phyloP scores from a whole-genome alignment of 2,888 invertebrate species.

The Dryocosmus kuriphilus region DNA sequence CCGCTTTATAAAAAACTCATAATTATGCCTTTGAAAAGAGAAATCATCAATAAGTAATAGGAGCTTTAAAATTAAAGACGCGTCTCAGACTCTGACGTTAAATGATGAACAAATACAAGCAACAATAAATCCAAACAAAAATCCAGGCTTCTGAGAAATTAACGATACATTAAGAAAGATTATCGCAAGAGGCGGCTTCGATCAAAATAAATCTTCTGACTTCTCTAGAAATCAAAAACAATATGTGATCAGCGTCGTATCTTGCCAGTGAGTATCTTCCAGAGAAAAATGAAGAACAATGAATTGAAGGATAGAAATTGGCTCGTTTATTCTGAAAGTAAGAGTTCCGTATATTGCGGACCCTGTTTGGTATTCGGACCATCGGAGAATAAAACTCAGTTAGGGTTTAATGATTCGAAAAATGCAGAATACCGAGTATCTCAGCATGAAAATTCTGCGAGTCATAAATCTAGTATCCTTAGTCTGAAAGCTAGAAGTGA shows the following conservation, averaged over 20 bases:
- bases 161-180: too few relatives aligned
- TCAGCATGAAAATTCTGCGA: neutral
- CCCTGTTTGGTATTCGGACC: neutral
- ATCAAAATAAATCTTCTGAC: neutral
- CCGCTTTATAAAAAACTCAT: neutral
- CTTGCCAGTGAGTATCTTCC: neutral
- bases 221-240: neutral
- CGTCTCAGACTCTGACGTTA: too few relatives aligned
- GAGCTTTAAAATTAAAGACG: too few relatives aligned
- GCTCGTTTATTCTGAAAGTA: too few relatives aligned
- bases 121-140: too few relatives aligned
- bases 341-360: neutral
- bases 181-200: too few relatives aligned
- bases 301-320: too few relatives aligned
- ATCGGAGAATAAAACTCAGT: slow-evolving; percentile 18
- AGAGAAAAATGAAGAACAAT: slow-evolving; percentile 7
- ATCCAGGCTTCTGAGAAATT: neutral
- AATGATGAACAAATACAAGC: too few relatives aligned
- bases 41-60: too few relatives aligned
- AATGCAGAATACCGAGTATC: slow-evolving; percentile 4
- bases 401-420: slow-evolving; percentile 39
- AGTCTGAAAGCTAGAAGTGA: too few relatives aligned
- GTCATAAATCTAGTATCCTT: neutral
- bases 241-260: neutral
- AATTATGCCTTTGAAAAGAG: too few relatives aligned